Base-by-base conservation (phyloP, 1,140 invertebrate species). In the Sesamia nonagrioides region DNA sequence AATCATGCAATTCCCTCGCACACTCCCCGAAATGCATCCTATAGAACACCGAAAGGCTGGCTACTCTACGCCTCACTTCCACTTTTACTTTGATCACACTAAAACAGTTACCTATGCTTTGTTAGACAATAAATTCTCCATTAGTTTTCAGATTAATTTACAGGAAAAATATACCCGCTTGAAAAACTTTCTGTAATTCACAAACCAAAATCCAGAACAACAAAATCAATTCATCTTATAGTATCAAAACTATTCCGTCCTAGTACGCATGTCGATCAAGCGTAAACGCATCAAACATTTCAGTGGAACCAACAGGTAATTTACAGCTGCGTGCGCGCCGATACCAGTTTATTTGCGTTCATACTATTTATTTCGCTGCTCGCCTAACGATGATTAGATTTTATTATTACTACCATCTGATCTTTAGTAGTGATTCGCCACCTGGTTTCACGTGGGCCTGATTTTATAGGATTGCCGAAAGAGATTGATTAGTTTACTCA, bases 291-390 rank as follows among this genome's bases (percentile, higher is more conserved):
- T 90, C 89, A 91, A 91, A 91, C 89, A 88, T 92, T 91, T 91
- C 90, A 90, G 88, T 92, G 88, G 89, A 91, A 91, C 90, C 89
- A 92, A 92, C 91, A 93, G 91, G 91, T 93, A 93, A 92, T 93
- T 89, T 86, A 89, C 91, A 88, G 82, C 63, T 68, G 79, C 73
- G 42, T 42, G 40, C 72, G 42, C 58, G 73, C 73, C 73, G 73
- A 75, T 75, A 75, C 73, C 73, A 40, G 21, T 93, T 93, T 93
- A 89, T 93, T 93, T 93, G 91, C 73, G 86, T 88, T 87, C 84
- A 80, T 50, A 90, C 82, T 91, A 92, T 93, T 93, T 93, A 90
- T 92, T 92, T 91, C 91, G 84, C 84, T 52, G 76, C 66, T 79
- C 73, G 66, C 50, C 35, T 83, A 79, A 79, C 84, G 84, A 82